phyloP scores from a whole-genome alignment of 1,140 invertebrate genomes.

The Zaprionus capensis region DNA sequence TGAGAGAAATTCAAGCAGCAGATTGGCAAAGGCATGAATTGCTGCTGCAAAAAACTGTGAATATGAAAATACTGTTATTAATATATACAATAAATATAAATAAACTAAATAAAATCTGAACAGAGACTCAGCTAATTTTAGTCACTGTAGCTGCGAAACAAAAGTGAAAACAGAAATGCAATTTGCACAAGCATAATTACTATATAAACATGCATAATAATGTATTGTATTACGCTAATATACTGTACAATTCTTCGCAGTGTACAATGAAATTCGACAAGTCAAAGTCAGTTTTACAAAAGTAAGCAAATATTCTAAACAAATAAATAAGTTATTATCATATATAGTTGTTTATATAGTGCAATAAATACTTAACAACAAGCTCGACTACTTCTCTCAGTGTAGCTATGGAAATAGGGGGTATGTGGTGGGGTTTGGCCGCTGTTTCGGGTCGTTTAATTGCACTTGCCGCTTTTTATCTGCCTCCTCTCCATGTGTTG shows the following conservation, averaged over 20 bases:
- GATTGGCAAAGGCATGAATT: neutral
- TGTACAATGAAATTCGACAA: neutral
- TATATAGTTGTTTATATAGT: neutral
- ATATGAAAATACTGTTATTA: neutral
- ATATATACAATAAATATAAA: neutral
- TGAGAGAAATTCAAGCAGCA: conserved; percentile 4
- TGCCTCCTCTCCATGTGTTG: conserved; percentile 23
- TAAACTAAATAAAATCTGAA: neutral
- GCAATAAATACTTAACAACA: neutral
- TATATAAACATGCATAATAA: too few relatives aligned
- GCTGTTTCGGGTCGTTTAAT: conserved; percentile 66
- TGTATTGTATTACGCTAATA: too few relatives aligned
- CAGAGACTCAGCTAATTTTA: neutral
- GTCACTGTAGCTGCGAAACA: too few relatives aligned
- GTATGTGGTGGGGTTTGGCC: conserved; percentile 17
- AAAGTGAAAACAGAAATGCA: too few relatives aligned
- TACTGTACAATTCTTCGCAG: neutral
- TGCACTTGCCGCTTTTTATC: conserved; percentile 76
- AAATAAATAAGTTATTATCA: neutral
- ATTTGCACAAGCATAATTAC: too few relatives aligned
- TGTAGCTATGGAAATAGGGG: conserved; percentile 16
- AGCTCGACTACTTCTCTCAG: neutral
- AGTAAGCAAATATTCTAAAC: neutral
- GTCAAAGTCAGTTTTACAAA: neutral
- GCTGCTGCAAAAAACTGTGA: neutral